phyloP scores from a whole-genome alignment of 2,888 invertebrate species.

The Megaustenia siamemsis region DNA sequence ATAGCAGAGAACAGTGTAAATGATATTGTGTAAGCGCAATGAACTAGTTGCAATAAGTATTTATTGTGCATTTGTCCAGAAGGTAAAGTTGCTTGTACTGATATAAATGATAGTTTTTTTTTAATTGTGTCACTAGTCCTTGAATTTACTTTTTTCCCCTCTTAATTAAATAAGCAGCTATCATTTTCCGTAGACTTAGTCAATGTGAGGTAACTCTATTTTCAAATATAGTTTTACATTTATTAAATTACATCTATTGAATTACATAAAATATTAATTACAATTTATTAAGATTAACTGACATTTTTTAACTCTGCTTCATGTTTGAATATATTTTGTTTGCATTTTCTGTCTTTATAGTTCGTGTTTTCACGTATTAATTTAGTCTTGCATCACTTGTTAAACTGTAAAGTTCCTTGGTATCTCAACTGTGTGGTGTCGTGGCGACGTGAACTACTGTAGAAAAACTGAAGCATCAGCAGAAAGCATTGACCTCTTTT shows the following conservation, averaged over 20 bases:
- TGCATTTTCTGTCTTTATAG: neutral
- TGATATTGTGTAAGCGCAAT: no score
- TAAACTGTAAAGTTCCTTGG: neutral
- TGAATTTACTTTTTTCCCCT: no score
- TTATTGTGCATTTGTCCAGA: no score
- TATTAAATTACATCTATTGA: no score
- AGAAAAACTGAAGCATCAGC: neutral
- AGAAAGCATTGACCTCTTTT: neutral
- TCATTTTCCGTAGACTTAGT: neutral
- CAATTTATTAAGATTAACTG: neutral
- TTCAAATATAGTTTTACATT: neutral
- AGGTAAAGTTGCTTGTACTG: no score
- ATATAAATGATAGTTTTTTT: no score
- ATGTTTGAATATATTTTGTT: neutral
- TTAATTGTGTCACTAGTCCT: no score
- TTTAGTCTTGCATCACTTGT: neutral
- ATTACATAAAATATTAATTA: no score
- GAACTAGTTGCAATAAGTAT: no score
- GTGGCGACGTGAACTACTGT: no score
- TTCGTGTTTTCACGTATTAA: neutral
- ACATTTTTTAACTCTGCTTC: neutral
- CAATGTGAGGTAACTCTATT: neutral
- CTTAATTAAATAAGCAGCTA: no score
- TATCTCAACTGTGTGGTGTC: neutral
- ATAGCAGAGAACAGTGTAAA: no score